Conservation (phyloP, 2,888 invertebrate genomes). For the Drosophila fungiperda region DNA sequence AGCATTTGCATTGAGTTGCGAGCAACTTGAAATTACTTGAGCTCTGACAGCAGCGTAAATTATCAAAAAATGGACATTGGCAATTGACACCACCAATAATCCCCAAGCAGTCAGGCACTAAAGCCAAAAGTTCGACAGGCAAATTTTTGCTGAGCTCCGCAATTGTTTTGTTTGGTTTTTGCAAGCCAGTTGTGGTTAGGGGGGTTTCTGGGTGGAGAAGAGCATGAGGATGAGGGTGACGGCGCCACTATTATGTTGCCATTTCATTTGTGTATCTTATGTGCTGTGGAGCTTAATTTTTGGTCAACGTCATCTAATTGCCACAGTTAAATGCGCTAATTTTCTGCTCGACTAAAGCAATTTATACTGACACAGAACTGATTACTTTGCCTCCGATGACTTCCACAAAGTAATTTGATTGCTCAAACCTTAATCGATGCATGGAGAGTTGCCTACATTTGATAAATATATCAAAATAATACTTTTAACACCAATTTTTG, state of each 20-base stretch:
- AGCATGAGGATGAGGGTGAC: not conserved
- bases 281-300: slow-evolving; percentile 22
- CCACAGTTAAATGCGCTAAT: slow-evolving; percentile 62
- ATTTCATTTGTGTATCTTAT: slow-evolving; percentile 30
- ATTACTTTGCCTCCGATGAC: slow-evolving; percentile 18
- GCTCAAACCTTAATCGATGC: not conserved
- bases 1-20: slow-evolving; percentile 79
- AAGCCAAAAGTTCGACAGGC: slow-evolving; percentile 58
- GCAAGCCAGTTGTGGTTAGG: slow-evolving; percentile 18
- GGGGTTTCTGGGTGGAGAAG: slow-evolving; percentile 19
- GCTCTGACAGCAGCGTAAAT: slow-evolving; percentile 60
- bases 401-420: slow-evolving; percentile 6
- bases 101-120: slow-evolving; percentile 28
- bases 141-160: slow-evolving; percentile 70
- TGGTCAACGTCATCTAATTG: slow-evolving; percentile 61
- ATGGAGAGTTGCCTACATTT: not conserved
- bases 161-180: slow-evolving; percentile 66
- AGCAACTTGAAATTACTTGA: slow-evolving; percentile 74
- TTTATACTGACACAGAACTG: slow-evolving; percentile 29
- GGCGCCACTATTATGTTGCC: slow-evolving; percentile 14
- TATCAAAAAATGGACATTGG: slow-evolving; percentile 78
- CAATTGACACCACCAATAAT: slow-evolving; percentile 79
- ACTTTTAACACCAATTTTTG: not conserved
- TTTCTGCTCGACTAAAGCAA: slow-evolving; percentile 72
- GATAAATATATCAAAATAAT: not conserved